Conservation (phyloP, 1,140 invertebrate species). For the Battus philenor region DNA sequence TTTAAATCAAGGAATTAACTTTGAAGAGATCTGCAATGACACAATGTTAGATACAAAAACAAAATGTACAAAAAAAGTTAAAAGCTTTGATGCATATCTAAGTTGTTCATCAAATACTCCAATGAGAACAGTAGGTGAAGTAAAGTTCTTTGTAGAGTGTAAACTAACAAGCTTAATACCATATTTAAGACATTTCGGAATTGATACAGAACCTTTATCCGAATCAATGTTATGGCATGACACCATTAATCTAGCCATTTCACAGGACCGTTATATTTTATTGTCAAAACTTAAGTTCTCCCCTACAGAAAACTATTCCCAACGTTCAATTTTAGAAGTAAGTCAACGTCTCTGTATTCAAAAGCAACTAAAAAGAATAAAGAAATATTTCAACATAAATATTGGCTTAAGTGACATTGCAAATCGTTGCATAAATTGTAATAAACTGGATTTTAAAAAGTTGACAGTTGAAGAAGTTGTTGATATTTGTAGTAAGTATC, state of each 20-base stretch:
- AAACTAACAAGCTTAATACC: slow-evolving; percentile 38
- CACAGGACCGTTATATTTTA: slow-evolving; percentile 49
- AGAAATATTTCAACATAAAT: slow-evolving; percentile 42
- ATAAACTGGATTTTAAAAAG: slow-evolving; percentile 37
- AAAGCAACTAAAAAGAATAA: slow-evolving; percentile 47
- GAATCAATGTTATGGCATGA: slow-evolving; percentile 56
- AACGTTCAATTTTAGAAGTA: slow-evolving; percentile 54
- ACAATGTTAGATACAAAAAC: slow-evolving; percentile 68
- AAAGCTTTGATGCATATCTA: slow-evolving; percentile 36
- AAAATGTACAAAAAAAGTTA: slow-evolving; percentile 63
- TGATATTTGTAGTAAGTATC: slow-evolving; percentile 35
- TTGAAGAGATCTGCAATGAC: slow-evolving; percentile 78
- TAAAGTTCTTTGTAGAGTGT: slow-evolving; percentile 52
- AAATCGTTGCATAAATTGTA: slow-evolving; percentile 56
- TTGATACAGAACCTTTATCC: slow-evolving; percentile 44
- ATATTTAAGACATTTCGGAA: slow-evolving; percentile 61
- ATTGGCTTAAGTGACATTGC: slow-evolving; percentile 43
- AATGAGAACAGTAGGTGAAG: slow-evolving; percentile 32
- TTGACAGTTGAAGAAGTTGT: slow-evolving; percentile 37
- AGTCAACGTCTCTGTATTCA: slow-evolving; percentile 35
- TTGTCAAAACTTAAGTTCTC: slow-evolving; percentile 48
- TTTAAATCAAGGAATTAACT: slow-evolving; percentile 74
- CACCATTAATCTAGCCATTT: slow-evolving; percentile 48
- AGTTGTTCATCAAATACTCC: slow-evolving; percentile 23
- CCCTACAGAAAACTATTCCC: slow-evolving; percentile 43